Evolutionary conservation across 2,797 vertebrate species (phyloP).

Genomic region (Microchirus variegatus): DNA sequence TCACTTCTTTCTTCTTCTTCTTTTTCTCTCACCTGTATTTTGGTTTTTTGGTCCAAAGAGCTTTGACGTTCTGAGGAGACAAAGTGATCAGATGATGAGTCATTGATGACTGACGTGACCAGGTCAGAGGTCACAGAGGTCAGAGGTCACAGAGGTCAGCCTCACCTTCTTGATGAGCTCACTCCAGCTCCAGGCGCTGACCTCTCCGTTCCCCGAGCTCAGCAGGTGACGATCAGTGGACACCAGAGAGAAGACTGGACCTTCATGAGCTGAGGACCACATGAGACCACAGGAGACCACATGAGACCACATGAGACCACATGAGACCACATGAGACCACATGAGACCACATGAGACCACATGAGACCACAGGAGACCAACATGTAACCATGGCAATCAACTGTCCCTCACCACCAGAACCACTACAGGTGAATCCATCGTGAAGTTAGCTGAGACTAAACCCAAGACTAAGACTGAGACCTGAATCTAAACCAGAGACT

Average conservation of each 20-base stretch:
- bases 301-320: too few relatives aligned
- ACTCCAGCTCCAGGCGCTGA: constrained; percentile 90
- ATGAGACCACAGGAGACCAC: background rate
- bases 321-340: too few relatives aligned
- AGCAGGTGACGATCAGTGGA: constrained; percentile 83
- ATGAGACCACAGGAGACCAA: too few relatives aligned
- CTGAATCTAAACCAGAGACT: too few relatives aligned
- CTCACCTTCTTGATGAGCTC: constrained; percentile 88
- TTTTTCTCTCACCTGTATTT: constrained; percentile 83
- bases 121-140: background rate
- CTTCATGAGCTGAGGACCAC: constrained; percentile 83
- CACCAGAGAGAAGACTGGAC: constrained; percentile 86
- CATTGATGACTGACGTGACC: background rate
- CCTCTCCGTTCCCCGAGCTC: constrained; percentile 84
- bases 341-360: too few relatives aligned
- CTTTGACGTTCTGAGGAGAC: constrained; percentile 82
- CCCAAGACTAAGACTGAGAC: too few relatives aligned
- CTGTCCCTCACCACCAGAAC: too few relatives aligned
- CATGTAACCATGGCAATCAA: too few relatives aligned
- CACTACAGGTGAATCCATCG: too few relatives aligned
- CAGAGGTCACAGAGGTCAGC: too few relatives aligned
- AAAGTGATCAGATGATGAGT: constrained; percentile 4
- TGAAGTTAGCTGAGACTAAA: too few relatives aligned
- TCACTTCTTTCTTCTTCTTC: too few relatives aligned
- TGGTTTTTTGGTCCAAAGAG: constrained; percentile 84